Conservation (phyloP, 1,140 invertebrate species). For the Diprion similis region DNA sequence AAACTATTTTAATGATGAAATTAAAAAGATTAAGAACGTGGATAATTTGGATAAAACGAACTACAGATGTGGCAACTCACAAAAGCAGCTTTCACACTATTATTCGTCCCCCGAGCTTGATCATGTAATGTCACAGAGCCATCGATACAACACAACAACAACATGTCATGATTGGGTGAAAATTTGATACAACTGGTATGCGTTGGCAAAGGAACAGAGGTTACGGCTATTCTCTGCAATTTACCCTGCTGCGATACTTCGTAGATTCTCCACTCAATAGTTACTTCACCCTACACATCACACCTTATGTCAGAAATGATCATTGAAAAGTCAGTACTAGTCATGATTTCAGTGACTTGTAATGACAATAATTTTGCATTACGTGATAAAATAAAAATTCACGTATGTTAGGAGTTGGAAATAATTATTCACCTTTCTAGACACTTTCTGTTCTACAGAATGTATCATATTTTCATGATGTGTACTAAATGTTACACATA, state of each 20-base stretch:
- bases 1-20: too few relatives aligned
- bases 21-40: neutral
- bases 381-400: neutral
- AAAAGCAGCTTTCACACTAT: conserved; percentile 70
- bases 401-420: conserved; percentile 9
- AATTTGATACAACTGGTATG: conserved; percentile 72
- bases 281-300: conserved; percentile 71
- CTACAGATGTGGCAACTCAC: conserved; percentile 56
- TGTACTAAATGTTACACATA: conserved; percentile 72
- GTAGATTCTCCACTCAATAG: conserved; percentile 75
- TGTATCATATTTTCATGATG: conserved; percentile 73
- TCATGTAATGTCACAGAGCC: conserved; percentile 78
- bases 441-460: conserved; percentile 79
- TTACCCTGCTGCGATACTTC: conserved; percentile 71
- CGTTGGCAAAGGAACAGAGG: conserved; percentile 75
- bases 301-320: conserved; percentile 21
- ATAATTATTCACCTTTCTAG: conserved; percentile 64
- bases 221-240: conserved; percentile 72
- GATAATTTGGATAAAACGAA: neutral
- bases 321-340: conserved; percentile 10
- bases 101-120: conserved; percentile 68
- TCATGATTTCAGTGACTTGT: neutral
- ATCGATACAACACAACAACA: conserved; percentile 79
- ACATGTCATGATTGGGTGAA: conserved; percentile 74
- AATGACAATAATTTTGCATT: neutral